These are phyloP conservation scores for Sardinella longiceps DNA, from an alignment of 2,797 vertebrate genomes.

Conservation along the genomic window DNA sequence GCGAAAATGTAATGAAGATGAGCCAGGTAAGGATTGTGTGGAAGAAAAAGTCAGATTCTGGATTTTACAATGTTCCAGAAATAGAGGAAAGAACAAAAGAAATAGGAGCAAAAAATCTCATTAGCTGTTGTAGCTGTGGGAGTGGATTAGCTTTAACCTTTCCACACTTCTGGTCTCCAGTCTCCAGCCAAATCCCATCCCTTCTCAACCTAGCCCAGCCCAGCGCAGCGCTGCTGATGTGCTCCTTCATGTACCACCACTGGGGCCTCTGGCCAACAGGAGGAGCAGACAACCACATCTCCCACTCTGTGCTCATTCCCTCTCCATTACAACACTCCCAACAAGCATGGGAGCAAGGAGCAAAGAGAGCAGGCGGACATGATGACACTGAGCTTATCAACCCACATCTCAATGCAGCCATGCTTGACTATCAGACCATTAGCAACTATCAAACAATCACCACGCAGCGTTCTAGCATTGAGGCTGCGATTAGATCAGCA, in stretches of 20 bases:
- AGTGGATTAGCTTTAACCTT: not conserved
- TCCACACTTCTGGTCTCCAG: not conserved
- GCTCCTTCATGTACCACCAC: no score
- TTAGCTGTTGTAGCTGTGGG: not conserved
- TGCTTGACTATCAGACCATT: not conserved
- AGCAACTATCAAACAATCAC: not conserved
- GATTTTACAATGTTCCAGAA: not conserved
- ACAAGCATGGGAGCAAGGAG: no score
- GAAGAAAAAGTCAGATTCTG: not conserved
- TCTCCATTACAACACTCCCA: no score
- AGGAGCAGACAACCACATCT: not conserved
- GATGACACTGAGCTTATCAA: not conserved
- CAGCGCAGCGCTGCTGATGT: no score
- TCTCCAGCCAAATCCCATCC: not conserved
- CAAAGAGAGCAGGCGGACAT: not conserved
- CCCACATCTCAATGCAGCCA: not conserved
- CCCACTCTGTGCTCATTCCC: not conserved
- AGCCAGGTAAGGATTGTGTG: not conserved
- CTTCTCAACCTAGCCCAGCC: not conserved
- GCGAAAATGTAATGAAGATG: not conserved
- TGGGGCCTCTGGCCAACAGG: not conserved
- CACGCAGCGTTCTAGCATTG: not conserved
- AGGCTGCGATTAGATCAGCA: not conserved
- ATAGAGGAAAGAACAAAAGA: not conserved
- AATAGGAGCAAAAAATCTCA: not conserved